Base-by-base conservation (phyloP, 2,113 vertebrate species). In the Misgurnus anguillicaudatus region DNA sequence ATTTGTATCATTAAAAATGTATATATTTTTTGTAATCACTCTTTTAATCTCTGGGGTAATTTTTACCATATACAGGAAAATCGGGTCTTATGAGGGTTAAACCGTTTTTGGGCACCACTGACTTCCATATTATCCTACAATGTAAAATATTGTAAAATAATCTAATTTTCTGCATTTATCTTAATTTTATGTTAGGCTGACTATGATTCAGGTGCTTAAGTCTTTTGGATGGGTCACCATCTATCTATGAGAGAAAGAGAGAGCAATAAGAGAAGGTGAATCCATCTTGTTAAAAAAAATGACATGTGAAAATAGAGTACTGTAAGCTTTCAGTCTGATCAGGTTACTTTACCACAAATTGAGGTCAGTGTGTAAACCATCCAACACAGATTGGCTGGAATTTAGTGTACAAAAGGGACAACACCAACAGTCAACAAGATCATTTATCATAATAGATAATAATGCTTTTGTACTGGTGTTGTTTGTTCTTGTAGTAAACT, bases 191-290 rank as follows among this genome's bases (percentile, higher is more conserved):
- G 36, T 68, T 36, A 53, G 57, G 57, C 41, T 62, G 57, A 61
- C 24, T 74, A 57, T 74, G 2, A 74, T 74, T 47, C 6, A 74
- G 45, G 69, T 72, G 69, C 69, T 39, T 57, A 55, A 71, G 36
- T 41, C 36, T 7, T 31, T 19, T 72, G 69, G 69, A 72, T 72
- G n/a, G 19, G 69, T 57, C 36, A 57, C 69, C 53, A 72, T 72
- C 51, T 72, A 61, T 57, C 38, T 16, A 17, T 19, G 9, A 57
- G 31, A 72, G 16, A 53, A 19, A 71, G 9, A 17, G 6, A 21
- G 57, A 17, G 39, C 11, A 41, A 47, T 45, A 14, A 60, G 55
- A 74, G 41, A 24, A 74, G 41, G 41, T 60, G 19, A 41, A 31
- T 74, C 71, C 53, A 42, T 24, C 53, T 6, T 58, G 38, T 13